phyloP scores from a whole-genome alignment of 2,888 invertebrate genomes.

The Acronicta aceris region DNA sequence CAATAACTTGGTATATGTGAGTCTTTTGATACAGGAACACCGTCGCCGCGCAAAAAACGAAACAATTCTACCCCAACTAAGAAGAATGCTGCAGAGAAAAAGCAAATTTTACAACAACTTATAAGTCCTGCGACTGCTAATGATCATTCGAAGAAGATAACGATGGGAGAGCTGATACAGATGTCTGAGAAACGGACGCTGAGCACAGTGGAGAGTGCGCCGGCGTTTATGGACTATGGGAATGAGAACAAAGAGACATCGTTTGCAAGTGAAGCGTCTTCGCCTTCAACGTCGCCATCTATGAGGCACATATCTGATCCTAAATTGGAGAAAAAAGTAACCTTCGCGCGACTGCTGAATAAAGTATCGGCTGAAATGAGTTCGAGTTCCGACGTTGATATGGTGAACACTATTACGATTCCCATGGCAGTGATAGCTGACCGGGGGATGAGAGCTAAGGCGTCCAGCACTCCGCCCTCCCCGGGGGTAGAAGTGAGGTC shows the following conservation, averaged over 20 bases:
- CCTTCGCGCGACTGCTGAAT: conserved; percentile 92
- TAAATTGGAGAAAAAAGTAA: conserved; percentile 94
- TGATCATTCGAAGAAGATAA: conserved; percentile 90
- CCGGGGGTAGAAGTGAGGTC: conserved; percentile 90
- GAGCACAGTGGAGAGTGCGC: conserved; percentile 85
- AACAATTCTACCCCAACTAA: conserved; percentile 94
- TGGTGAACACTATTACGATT: conserved; percentile 86
- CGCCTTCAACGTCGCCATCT: conserved; percentile 87
- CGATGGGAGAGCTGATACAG: conserved; percentile 93
- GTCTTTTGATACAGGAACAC: conserved; percentile 89
- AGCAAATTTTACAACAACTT: conserved; percentile 94
- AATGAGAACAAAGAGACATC: conserved; percentile 90
- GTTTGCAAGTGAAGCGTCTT: conserved; percentile 87
- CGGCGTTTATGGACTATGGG: conserved; percentile 83
- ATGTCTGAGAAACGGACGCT: conserved; percentile 91
- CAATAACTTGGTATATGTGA: conserved; percentile 50
- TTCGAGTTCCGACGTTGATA: conserved; percentile 92
- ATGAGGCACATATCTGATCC: conserved; percentile 90
- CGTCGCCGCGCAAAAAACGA: conserved; percentile 93
- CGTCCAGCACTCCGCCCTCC: conserved; percentile 90
- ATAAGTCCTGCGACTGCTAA: conserved; percentile 91
- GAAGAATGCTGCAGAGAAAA: conserved; percentile 93
- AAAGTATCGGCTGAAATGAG: conserved; percentile 94
- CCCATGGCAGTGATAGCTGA: conserved; percentile 84
- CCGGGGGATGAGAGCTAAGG: conserved; percentile 78